Conservation (phyloP, 2,797 vertebrate species). For the Coranthus polyacanthus region DNA sequence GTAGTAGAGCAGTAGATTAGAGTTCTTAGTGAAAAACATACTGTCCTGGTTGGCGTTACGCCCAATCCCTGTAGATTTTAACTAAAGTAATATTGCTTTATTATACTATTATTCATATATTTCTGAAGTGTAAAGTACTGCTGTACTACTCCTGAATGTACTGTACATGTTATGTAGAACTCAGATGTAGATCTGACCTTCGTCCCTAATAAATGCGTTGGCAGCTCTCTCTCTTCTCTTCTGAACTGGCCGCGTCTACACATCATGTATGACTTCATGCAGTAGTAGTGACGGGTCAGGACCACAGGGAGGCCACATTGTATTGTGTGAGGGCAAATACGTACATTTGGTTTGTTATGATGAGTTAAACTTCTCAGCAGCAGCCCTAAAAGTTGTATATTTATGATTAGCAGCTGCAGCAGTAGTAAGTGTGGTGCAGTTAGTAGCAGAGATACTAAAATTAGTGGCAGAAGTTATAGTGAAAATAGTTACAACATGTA, state of each 20-base stretch:
- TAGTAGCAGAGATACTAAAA: too few relatives aligned
- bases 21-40: too few relatives aligned
- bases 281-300: not conserved
- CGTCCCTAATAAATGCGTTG: constrained; percentile 21
- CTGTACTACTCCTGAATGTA: constrained; percentile 21
- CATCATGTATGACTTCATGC: not conserved
- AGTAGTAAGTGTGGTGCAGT: not conserved
- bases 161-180: not conserved
- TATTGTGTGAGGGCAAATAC: not conserved
- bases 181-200: not conserved
- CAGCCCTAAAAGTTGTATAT: not conserved
- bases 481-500: too few relatives aligned
- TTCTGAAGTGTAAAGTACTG: not conserved
- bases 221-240: not conserved
- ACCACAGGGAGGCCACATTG: constrained; percentile 28
- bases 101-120: not conserved
- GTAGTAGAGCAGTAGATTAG: too few relatives aligned
- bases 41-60: too few relatives aligned
- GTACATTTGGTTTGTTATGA: not conserved
- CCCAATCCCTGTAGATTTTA: too few relatives aligned
- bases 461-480: too few relatives aligned
- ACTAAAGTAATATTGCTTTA: not conserved
- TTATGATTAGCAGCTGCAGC: not conserved
- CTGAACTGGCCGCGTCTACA: not conserved
- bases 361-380: not conserved